Evolutionary conservation across 2,113 vertebrate species (phyloP), one percentile per base, ranked within the genome.

Genomic region (Haliaeetus leucogaster): DNA sequence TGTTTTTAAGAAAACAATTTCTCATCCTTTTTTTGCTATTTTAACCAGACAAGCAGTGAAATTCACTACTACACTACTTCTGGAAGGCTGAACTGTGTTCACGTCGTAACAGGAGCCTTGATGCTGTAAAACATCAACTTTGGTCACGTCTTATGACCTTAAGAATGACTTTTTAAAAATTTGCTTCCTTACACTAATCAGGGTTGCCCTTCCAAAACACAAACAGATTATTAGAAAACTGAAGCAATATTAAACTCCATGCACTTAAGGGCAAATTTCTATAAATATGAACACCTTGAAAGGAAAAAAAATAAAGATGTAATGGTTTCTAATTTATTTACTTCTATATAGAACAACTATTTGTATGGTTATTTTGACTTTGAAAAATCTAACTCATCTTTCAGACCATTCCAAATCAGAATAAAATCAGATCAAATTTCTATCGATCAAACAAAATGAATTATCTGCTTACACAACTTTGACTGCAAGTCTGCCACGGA

Each of bases 401-500:
- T 91, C 72, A 76, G 61, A 91, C 18, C 40, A 58, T 58, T 93
- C 50, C 32, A 89, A 93, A 83, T 82, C 59, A 68, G 61, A 85
- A 94, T 91, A 63, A 76, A 92, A 81, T 85, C 73, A 82, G 89
- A 81, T 90, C 61, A 84, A 68, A 92, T 94, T 85, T 87, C 67
- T 96, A 74, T 27, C 3, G 1, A 45, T 76, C 48, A 79, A 95
- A 79, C 67, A 83, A 87, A 96, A 96, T 36, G 9, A 90, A 86
- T 94, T 70, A 83, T 63, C 63, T 88, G 90, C 71, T 96, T 92
- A 97, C 30, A 56, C 4, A 81, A 74, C 29, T 76, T 74, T 0
- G 5, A 91, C 78, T 90, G 58, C 58, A 91, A 93, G n/a, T 80
- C 67, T 71, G 70, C 40, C 40, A 71, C 23, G 61, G 26, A 90